Conservation (phyloP, 2,888 invertebrate species). For the Doris montereyensis region DNA sequence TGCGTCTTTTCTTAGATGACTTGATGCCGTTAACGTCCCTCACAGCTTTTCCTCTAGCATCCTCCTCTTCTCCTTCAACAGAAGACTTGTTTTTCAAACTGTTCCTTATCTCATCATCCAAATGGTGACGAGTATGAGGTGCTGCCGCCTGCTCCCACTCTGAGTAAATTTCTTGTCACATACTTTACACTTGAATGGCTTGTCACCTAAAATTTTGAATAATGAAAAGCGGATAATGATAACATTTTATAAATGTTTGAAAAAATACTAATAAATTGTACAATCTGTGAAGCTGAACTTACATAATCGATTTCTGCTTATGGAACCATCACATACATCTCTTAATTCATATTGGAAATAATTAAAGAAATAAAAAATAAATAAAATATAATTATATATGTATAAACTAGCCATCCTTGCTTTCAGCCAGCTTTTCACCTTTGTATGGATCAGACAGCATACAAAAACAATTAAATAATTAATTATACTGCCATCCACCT, state of each 20-base stretch:
- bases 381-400: too few relatives aligned
- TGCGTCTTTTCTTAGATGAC: not conserved
- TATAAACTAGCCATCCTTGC: too few relatives aligned
- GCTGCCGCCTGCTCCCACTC: slow-evolving; percentile 74
- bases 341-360: too few relatives aligned
- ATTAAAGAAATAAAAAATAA: too few relatives aligned
- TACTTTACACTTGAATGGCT: slow-evolving; percentile 70
- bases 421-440: too few relatives aligned
- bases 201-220: slow-evolving; percentile 71
- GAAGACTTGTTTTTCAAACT: slow-evolving; percentile 8
- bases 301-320: too few relatives aligned
- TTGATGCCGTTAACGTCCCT: slow-evolving; percentile 13
- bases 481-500: too few relatives aligned
- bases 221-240: too few relatives aligned
- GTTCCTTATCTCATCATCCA: slow-evolving; percentile 40
- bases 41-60: slow-evolving; percentile 8
- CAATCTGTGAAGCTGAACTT: not conserved
- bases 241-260: too few relatives aligned
- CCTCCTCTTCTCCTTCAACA: slow-evolving; percentile 22
- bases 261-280: not conserved
- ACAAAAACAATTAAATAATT: too few relatives aligned
- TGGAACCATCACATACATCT: too few relatives aligned
- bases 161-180: slow-evolving; percentile 73
- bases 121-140: slow-evolving; percentile 77
- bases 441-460: too few relatives aligned